A percentile compares a stretch with the other conserved stretches of the same genome.
phyloP scores from a whole-genome alignment of 2,888 invertebrate species.

The Andrena flavipes region DNA sequence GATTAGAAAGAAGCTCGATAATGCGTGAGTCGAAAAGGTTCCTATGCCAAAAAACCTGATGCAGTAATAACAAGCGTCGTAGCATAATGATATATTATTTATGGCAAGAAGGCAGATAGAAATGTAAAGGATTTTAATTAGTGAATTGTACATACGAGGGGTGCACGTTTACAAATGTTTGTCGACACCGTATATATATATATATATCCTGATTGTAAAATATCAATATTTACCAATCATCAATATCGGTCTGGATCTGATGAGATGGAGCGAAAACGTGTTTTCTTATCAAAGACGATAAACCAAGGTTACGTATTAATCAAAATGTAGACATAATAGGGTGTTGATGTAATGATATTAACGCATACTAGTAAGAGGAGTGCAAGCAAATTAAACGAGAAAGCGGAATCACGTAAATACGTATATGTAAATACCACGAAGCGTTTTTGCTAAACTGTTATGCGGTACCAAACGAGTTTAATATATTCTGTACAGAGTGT shows the following conservation, averaged over 20 bases:
- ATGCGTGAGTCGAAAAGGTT: slow-evolving; percentile 63
- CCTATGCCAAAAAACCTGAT: slow-evolving; percentile 69
- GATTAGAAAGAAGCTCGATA: slow-evolving; percentile 65
- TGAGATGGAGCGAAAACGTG: slow-evolving; percentile 16
- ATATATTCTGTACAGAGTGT: slow-evolving; percentile 59
- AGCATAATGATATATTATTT: slow-evolving; percentile 69
- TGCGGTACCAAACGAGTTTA: slow-evolving; percentile 52
- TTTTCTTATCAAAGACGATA: slow-evolving; percentile 48
- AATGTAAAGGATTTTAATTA: slow-evolving; percentile 52
- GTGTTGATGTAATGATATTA: slow-evolving; percentile 61
- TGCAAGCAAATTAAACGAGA: slow-evolving; percentile 42
- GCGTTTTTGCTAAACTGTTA: slow-evolving; percentile 61
- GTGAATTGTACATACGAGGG: slow-evolving; percentile 55
- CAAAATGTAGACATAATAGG: slow-evolving; percentile 63
- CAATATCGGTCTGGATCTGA: slow-evolving; percentile 14
- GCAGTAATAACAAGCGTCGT: slow-evolving; percentile 51
- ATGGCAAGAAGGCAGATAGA: slow-evolving; percentile 54
- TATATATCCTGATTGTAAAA: slow-evolving; percentile 52
- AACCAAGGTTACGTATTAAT: slow-evolving; percentile 63
- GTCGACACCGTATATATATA: slow-evolving; percentile 23
- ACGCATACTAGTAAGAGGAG: slow-evolving; percentile 46
- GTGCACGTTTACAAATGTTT: slow-evolving; percentile 44
- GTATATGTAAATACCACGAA: slow-evolving; percentile 58
- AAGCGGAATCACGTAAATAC: slow-evolving; percentile 28
- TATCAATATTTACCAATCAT: slow-evolving; percentile 34